Conservation (phyloP, 2,797 vertebrate species). For the Catostomus latipinnis region DNA sequence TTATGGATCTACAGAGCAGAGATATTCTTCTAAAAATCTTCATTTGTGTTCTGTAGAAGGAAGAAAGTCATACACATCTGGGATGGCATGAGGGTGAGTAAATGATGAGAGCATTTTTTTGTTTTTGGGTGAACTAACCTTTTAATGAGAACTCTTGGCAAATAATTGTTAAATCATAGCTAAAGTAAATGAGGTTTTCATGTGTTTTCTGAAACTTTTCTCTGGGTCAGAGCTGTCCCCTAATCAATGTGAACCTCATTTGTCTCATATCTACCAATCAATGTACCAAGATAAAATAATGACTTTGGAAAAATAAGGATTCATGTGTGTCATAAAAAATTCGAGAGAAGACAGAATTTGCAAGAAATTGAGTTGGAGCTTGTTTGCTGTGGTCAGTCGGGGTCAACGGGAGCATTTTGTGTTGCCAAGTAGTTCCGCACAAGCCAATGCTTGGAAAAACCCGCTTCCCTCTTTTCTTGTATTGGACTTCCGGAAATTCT, state of each 20-base stretch:
- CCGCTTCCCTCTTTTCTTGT: conserved; percentile 26
- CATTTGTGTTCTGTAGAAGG: too few relatives aligned
- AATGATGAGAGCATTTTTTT: too few relatives aligned
- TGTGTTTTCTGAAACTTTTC: conserved; percentile 1
- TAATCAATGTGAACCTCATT: neutral
- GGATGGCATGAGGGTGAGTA: too few relatives aligned
- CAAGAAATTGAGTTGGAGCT: neutral
- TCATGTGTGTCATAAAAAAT: neutral
- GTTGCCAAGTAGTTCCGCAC: conserved; percentile 2
- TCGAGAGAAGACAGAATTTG: neutral
- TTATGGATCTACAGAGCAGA: too few relatives aligned
- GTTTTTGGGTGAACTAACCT: too few relatives aligned
- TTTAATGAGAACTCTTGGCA: neutral
- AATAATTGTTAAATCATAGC: neutral
- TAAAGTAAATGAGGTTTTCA: conserved; percentile 10
- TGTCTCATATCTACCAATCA: conserved; percentile 14
- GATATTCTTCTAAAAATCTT: too few relatives aligned
- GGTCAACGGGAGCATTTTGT: conserved; percentile 10
- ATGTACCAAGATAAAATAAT: conserved; percentile 18
- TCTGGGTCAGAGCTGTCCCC: conserved; percentile 18
- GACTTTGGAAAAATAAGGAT: conserved; percentile 7
- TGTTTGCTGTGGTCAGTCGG: neutral
- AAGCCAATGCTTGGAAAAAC: conserved; percentile 13
- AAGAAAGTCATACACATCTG: too few relatives aligned
- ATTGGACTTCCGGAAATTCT: conserved; percentile 18